These are phyloP conservation scores for Agapornis roseicollis DNA, from an alignment of 2,113 vertebrate genomes.

Conservation along the genomic window DNA sequence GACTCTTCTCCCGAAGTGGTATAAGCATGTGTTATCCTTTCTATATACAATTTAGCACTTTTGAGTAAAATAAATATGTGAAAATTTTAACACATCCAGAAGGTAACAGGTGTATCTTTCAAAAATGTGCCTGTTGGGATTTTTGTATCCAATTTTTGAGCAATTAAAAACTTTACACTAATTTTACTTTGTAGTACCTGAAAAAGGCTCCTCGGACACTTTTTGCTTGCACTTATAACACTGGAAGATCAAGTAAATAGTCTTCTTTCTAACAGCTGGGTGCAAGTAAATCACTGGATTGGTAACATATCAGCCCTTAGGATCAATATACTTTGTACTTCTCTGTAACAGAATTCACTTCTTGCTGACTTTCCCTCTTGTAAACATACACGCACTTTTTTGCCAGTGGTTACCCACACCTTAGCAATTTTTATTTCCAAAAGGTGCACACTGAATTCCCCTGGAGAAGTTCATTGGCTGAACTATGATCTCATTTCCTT, in stretches of 20 bases:
- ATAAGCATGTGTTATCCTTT: background rate
- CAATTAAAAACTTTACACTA: background rate
- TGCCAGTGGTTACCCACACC: background rate
- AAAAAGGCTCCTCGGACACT: background rate
- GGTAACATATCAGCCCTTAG: background rate
- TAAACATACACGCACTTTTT: background rate
- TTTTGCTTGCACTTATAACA: background rate
- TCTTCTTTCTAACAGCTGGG: background rate
- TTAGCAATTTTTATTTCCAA: constrained; percentile 30
- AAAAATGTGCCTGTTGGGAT: background rate
- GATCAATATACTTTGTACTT: background rate
- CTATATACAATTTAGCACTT: background rate
- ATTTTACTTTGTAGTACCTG: background rate
- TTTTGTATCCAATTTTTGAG: background rate
- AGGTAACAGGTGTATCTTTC: background rate
- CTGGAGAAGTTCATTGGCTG: constrained; percentile 26
- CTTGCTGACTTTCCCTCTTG: background rate
- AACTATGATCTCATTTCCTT: constrained; percentile 57
- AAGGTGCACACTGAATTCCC: constrained; percentile 41
- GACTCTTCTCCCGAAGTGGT: background rate
- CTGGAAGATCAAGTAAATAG: background rate
- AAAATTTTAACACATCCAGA: background rate
- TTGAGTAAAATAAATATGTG: background rate
- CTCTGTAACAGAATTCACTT: background rate
- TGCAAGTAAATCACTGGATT: background rate